These are phyloP conservation scores for Drosophila prosaltans DNA, from an alignment of 1,140 invertebrate genomes.

Conservation along the genomic window DNA sequence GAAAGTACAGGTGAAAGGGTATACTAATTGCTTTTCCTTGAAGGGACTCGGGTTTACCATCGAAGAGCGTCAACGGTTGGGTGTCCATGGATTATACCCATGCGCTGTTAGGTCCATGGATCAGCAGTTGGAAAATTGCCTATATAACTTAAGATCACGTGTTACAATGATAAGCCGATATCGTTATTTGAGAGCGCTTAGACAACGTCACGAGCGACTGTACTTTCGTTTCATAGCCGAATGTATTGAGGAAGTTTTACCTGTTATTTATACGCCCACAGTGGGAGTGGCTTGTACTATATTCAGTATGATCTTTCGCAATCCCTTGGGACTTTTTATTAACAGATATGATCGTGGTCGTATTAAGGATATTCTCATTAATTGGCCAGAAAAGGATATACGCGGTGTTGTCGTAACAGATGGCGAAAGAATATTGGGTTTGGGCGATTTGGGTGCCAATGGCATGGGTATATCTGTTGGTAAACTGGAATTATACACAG, in stretches of 20 bases:
- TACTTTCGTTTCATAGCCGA: constrained; percentile 96
- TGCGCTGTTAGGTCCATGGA: constrained; percentile 92
- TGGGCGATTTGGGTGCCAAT: constrained; percentile 96
- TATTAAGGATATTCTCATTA: constrained; percentile 89
- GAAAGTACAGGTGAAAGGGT: too few relatives aligned
- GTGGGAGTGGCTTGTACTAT: constrained; percentile 90
- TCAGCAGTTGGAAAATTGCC: constrained; percentile 90
- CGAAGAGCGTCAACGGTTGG: constrained; percentile 51
- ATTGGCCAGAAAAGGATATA: constrained; percentile 86
- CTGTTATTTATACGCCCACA: constrained; percentile 82
- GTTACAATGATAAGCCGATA: constrained; percentile 92
- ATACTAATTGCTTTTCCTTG: too few relatives aligned
- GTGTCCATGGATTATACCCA: constrained; percentile 92
- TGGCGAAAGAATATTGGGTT: constrained; percentile 96
- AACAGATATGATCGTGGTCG: constrained; percentile 98
- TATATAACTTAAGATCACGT: constrained; percentile 88
- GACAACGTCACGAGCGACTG: constrained; percentile 95
- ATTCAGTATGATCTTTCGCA: constrained; percentile 53
- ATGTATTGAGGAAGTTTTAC: constrained; percentile 95
- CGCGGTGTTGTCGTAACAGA: constrained; percentile 97
- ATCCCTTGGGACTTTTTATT: constrained; percentile 95
- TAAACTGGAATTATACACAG: constrained; percentile 96
- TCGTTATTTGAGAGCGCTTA: constrained; percentile 90
- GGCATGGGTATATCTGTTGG: constrained; percentile 99
- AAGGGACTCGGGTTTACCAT: constrained; percentile 39